phyloP scores from a whole-genome alignment of 1,140 invertebrate genomes.

The Lepeophtheirus salmonis region DNA sequence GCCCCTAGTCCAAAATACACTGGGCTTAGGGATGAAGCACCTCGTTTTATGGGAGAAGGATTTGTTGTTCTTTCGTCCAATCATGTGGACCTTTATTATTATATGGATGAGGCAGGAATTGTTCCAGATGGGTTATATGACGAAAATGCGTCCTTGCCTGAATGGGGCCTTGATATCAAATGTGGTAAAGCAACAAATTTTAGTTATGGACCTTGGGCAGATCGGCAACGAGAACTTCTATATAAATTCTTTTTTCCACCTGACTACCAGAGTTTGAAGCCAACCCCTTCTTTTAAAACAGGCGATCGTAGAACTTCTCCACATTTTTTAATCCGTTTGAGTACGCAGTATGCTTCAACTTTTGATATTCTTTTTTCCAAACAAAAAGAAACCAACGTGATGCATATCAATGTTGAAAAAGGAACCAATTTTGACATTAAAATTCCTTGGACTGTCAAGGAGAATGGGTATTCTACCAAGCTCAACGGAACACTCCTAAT shows the following conservation, averaged over 20 bases:
- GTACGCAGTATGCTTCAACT: constrained; percentile 71
- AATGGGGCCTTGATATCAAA: constrained; percentile 81
- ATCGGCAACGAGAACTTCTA: constrained; percentile 70
- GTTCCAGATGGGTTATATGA: constrained; percentile 16
- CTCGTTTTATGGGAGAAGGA: constrained; percentile 90
- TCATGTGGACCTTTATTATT: constrained; percentile 81
- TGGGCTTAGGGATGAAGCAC: constrained; percentile 80
- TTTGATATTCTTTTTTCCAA: constrained; percentile 90
- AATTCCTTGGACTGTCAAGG: constrained; percentile 73
- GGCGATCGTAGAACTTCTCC: constrained; percentile 71
- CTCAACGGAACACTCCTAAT: constrained; percentile 36
- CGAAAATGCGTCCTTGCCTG: neutral
- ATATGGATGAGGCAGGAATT: constrained; percentile 74
- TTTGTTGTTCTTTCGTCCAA: constrained; percentile 92
- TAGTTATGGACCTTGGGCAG: constrained; percentile 81
- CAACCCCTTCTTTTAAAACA: constrained; percentile 41
- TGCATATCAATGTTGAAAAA: constrained; percentile 77
- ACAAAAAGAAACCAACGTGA: constrained; percentile 78
- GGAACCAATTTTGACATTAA: constrained; percentile 86
- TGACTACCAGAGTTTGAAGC: constrained; percentile 45
- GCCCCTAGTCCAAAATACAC: constrained; percentile 83
- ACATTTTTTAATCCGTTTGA: constrained; percentile 75
- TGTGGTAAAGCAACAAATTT: constrained; percentile 93
- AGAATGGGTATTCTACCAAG: constrained; percentile 68
- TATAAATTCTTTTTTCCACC: constrained; percentile 93